Evolutionary conservation across 2,113 vertebrate genomes (phyloP).

Genomic region (Amazona guildingii): DNA sequence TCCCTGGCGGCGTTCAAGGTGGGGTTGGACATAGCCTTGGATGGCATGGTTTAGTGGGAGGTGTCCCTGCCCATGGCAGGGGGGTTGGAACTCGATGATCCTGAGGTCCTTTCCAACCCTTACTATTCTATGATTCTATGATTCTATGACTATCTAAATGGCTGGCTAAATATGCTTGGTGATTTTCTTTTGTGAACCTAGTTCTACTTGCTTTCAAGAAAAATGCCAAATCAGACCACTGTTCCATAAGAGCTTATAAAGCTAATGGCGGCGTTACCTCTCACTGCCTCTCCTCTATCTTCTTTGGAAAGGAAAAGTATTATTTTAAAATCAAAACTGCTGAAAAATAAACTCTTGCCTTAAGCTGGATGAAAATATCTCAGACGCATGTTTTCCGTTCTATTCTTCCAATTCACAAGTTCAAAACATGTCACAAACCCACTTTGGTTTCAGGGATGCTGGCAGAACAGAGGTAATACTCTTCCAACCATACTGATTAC

Average conservation of each 20-base stretch:
- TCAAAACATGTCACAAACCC: neutral
- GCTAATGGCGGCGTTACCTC: neutral
- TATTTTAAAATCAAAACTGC: neutral
- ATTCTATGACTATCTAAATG: neutral
- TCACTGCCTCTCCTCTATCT: neutral
- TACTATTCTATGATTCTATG: too few species aligned
- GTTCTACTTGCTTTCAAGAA: neutral
- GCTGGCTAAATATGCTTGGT: neutral
- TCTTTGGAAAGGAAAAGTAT: neutral
- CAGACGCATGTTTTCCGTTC: neutral
- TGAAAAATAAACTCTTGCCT: neutral
- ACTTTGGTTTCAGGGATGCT: neutral
- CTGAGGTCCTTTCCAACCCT: too few species aligned
- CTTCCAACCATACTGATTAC: neutral
- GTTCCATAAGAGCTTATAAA: neutral
- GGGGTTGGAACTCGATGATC: too few species aligned
- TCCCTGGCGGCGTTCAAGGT: too few species aligned
- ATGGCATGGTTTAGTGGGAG: too few species aligned
- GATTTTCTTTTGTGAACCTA: neutral
- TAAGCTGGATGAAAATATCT: neutral
- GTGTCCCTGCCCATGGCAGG: too few species aligned
- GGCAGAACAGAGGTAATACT: neutral
- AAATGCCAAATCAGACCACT: neutral
- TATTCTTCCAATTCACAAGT: neutral
- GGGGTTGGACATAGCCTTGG: too few species aligned